phyloP scores from a whole-genome alignment of 2,888 invertebrate genomes.

The Pegoplata infirma region DNA sequence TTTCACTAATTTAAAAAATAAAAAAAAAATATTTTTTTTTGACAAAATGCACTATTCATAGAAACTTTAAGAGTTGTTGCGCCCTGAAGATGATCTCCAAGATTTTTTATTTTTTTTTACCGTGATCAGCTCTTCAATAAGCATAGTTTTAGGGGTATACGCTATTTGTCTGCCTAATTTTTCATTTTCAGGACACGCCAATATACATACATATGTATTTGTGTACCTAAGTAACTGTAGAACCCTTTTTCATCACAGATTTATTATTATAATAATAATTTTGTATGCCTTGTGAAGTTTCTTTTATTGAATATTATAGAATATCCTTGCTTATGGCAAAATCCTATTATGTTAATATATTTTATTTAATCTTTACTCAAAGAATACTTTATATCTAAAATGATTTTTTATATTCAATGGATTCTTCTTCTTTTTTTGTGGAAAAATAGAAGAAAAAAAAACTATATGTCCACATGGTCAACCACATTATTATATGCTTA shows the following conservation, averaged over 20 bases:
- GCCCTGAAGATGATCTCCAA: too few species aligned
- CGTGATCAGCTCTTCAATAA: too few species aligned
- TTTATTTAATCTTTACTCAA: constrained; percentile 55
- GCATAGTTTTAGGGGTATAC: too few species aligned
- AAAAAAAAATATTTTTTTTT: too few species aligned
- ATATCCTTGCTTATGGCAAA: constrained; percentile 39
- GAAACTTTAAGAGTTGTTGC: too few species aligned
- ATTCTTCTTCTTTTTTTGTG: background rate
- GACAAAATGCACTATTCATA: too few species aligned
- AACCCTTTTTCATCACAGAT: constrained; percentile 43
- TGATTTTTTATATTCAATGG: background rate
- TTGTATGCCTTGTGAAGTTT: constrained; percentile 16
- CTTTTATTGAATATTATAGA: constrained; percentile 31
- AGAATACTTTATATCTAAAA: background rate
- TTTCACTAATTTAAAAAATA: too few species aligned
- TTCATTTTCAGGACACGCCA: too few species aligned
- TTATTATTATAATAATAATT: constrained; percentile 31
- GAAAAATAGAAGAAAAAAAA: background rate
- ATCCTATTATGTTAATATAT: constrained; percentile 62
- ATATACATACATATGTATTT: too few species aligned
- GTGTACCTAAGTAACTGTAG: too few species aligned
- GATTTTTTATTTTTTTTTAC: too few species aligned
- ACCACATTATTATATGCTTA: constrained; percentile 1
- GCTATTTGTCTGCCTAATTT: too few species aligned
- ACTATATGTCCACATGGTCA: constrained; percentile 14